Conservation (phyloP, 1,140 invertebrate genomes). For the Varroa destructor region DNA sequence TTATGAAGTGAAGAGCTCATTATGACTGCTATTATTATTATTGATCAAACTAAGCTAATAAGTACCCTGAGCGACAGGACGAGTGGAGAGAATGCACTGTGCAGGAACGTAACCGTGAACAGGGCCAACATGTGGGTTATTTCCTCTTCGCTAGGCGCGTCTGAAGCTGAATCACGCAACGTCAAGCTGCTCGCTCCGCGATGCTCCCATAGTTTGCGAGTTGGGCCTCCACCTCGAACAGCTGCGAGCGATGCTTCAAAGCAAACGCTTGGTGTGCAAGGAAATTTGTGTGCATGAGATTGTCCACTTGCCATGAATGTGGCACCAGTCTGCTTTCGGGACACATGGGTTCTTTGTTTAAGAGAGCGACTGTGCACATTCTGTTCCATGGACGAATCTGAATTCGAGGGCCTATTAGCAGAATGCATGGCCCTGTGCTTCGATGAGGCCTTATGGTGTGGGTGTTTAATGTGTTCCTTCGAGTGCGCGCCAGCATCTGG, state of each 20-base stretch:
- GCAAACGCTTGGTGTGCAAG: slow-evolving; percentile 9
- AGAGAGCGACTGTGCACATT: slow-evolving; percentile 4
- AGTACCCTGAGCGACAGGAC: background rate
- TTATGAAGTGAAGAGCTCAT: too few species aligned
- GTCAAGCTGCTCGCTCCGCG: background rate
- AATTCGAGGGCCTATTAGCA: slow-evolving; percentile 14
- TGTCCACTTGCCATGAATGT: background rate
- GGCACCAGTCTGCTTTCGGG: background rate
- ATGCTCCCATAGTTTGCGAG: background rate
- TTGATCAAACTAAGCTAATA: too few species aligned
- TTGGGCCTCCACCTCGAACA: background rate
- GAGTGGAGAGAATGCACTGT: slow-evolving; percentile 14
- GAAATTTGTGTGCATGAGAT: background rate
- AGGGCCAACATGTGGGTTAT: background rate
- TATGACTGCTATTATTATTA: too few species aligned
- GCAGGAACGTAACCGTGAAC: slow-evolving; percentile 15
- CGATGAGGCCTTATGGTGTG: slow-evolving; percentile 23
- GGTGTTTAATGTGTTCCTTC: slow-evolving; percentile 24
- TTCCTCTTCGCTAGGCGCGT: slow-evolving; percentile 3
- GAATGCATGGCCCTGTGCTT: slow-evolving; percentile 25
- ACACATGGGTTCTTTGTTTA: slow-evolving; percentile 7
- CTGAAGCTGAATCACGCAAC: background rate
- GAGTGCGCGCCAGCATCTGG: slow-evolving; percentile 18
- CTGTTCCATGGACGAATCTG: slow-evolving; percentile 22
- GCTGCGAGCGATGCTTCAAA: background rate